Base-by-base conservation (phyloP, 1,140 invertebrate species). In the Lithobius niger region DNA sequence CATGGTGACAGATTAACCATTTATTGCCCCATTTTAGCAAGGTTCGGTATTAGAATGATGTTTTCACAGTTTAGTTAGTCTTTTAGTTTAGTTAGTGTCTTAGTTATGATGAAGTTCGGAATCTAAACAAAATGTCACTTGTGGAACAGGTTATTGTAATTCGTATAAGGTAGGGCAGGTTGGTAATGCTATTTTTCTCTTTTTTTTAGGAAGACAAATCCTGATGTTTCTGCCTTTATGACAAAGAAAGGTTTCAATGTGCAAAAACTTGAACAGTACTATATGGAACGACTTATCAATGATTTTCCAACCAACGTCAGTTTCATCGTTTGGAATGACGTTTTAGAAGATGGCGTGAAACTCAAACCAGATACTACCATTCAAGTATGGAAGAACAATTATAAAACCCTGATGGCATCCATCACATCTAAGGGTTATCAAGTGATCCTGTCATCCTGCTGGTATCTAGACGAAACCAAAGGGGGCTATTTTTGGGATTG, bases 151-250 rank as follows among this genome's bases (percentile, higher is more conserved):
- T n/a, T n/a, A n/a, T n/a, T n/a, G n/a, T n/a, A n/a, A n/a, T n/a
- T n/a, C n/a, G n/a, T n/a, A n/a, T n/a, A n/a, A n/a, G n/a, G n/a
- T n/a, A n/a, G n/a, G n/a, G n/a, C n/a, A n/a, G n/a, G n/a, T n/a
- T n/a, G n/a, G n/a, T n/a, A n/a, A n/a, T n/a, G n/a, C n/a, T n/a
- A n/a, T 22, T 26, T 27, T 44, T 57, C 50, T 28, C 22, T 45
- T 45, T 21, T 13, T 45, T 45, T 45, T 10, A 45, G 43, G 43
- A 3, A 50, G 27, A 50, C 24, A 13, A 92, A 89, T 72, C 81
- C 85, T 24, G 67, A 77, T 3, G 80, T 95, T 18, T 67, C 60
- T 24, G 58, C 70, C 0, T 94, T 84, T 64, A 89, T 93, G 85
- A 56, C 66, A 4, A 26, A 67, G 0, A 66, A 79, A 24, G 77